phyloP scores from a whole-genome alignment of 2,797 vertebrate species.

The Clarias fuscus region DNA sequence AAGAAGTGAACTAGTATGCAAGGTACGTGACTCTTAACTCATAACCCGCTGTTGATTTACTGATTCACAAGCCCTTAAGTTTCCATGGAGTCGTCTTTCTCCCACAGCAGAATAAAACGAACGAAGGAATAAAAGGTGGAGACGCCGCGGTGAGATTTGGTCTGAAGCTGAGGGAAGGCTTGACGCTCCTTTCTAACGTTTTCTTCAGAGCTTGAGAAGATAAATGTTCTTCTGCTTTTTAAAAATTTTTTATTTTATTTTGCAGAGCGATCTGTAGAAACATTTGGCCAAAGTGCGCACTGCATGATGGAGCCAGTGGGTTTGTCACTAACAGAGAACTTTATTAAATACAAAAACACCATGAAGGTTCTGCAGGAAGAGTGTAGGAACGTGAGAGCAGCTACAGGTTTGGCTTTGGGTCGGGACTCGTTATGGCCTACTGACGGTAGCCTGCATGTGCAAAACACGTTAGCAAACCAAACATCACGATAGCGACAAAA shows the following conservation, averaged over 20 bases:
- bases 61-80: constrained; percentile 21
- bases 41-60: not conserved
- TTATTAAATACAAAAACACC: not conserved
- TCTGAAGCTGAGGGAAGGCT: not conserved
- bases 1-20: not conserved
- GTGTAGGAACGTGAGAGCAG: not conserved
- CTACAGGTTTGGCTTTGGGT: constrained; percentile 22
- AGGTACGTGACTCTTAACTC: not conserved
- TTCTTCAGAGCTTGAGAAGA: not conserved
- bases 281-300: not conserved
- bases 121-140: not conserved
- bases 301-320: not conserved
- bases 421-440: not conserved
- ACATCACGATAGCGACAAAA: not conserved
- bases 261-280: not conserved
- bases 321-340: not conserved
- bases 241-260: not conserved
- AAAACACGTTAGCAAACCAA: not conserved
- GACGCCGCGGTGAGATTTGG: not conserved
- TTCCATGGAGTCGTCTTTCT: not conserved
- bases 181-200: not conserved
- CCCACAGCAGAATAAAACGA: not conserved
- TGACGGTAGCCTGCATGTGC: not conserved
- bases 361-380: not conserved
- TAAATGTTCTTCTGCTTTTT: not conserved